Evolutionary conservation across 1,140 invertebrate genomes (phyloP), one percentile per base, ranked within the genome.

Genomic region (Bombus ignitus): DNA sequence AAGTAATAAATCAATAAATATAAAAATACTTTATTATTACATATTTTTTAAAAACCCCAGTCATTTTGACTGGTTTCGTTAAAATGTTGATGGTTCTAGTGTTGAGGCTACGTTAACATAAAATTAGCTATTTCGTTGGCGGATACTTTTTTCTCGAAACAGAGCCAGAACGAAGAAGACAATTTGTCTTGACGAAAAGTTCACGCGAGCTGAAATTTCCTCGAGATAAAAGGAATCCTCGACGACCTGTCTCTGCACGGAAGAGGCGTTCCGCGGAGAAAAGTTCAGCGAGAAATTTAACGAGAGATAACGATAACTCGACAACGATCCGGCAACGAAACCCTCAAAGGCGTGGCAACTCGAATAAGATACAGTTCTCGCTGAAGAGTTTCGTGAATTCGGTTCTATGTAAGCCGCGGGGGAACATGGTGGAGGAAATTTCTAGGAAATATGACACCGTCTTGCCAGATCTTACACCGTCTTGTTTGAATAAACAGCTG

Each of bases 231-330:
- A 35, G 76, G 28, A 15, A 68, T 28, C n/a, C 25, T 66, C 10
- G 10, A 12, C 47, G 47, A 53, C 47, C 47, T 53, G 47, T 53
- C 18, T 53, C 18, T 22, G 18, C 47, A 22, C 1, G 47, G 6
- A 22, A 22, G 47, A 53, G 47, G 18, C 28, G 28, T 59, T 9
- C 25, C 3, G 3, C 18, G 35, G 2, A 3, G 53, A 22, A 53
- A 81, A 70, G 35, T 81, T 72, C 22, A 22, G 13, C 25, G 39
- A 32, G 57, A 39, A 72, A 72, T 68, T 83, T 66, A 68, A 25
- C 35, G 42, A n/a, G 28, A 75, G 66, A 66, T 83, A 75, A 68
- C 4, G 72, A 53, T 53, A 53, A 65, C n/a, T 53, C 8, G 59
- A 37, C 53, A 37, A 73, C 25, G n/a, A 28, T 39, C 28, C 32